Evolutionary conservation across 2,888 invertebrate genomes (phyloP).

Genomic region (Endotricha flammealis): DNA sequence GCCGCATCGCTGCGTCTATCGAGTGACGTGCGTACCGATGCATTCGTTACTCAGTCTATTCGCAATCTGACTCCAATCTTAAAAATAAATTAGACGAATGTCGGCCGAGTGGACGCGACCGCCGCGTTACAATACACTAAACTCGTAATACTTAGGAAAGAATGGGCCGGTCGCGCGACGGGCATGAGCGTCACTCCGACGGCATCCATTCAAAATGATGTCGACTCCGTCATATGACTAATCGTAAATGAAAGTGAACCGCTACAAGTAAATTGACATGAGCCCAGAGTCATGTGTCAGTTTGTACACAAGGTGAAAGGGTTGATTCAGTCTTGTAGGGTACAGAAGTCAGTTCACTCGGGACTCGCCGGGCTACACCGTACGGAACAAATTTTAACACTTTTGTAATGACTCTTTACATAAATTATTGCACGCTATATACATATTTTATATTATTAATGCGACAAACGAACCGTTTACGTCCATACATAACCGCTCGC

Average conservation of each 20-base stretch:
- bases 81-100: constrained; percentile 26
- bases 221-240: constrained; percentile 6
- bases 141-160: constrained; percentile 24
- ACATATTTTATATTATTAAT: constrained; percentile 43
- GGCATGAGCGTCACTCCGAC: constrained; percentile 12
- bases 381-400: constrained; percentile 58
- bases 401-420: constrained; percentile 60
- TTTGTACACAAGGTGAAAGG: constrained; percentile 59
- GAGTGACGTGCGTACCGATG: constrained; percentile 27
- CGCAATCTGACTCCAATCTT: constrained; percentile 40
- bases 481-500: constrained; percentile 20
- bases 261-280: constrained; percentile 60
- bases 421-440: constrained; percentile 71
- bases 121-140: constrained; percentile 20
- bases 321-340: constrained; percentile 70
- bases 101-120: constrained; percentile 18
- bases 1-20: no score
- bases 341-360: constrained; percentile 48
- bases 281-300: constrained; percentile 44
- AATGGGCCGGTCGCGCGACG: constrained; percentile 13
- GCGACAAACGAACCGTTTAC: constrained; percentile 30
- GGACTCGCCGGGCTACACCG: constrained; percentile 53
- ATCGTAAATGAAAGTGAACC: constrained; percentile 30
- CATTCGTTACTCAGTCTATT: constrained; percentile 49
- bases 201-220: constrained; percentile 11